These are phyloP conservation scores for Amia ocellicauda DNA, from an alignment of 2,113 vertebrate species.

Conservation along the genomic window DNA sequence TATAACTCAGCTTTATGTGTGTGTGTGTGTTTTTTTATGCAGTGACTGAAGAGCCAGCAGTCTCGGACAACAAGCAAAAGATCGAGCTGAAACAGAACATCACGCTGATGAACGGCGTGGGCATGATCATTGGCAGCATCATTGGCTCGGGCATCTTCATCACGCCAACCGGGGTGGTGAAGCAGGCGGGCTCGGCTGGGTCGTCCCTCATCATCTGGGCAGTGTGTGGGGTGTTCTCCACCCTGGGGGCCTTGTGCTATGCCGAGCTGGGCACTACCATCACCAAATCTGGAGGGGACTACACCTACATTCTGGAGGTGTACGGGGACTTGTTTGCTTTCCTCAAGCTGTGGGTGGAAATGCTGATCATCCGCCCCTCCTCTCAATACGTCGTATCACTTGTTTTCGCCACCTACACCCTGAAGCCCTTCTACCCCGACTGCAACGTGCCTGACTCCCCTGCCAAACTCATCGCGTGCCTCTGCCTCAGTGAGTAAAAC, in stretches of 20 bases:
- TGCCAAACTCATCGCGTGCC: slow-evolving; percentile 62
- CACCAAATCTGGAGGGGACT: slow-evolving; percentile 64
- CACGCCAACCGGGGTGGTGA: slow-evolving; percentile 60
- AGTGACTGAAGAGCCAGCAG: background rate
- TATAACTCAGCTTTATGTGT: background rate
- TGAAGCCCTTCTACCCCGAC: slow-evolving; percentile 62
- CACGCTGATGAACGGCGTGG: slow-evolving; percentile 64
- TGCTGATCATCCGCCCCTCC: slow-evolving; percentile 68
- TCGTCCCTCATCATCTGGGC: slow-evolving; percentile 63
- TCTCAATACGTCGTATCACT: slow-evolving; percentile 68
- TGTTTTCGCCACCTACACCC: slow-evolving; percentile 66
- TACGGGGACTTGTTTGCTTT: slow-evolving; percentile 64
- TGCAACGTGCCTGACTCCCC: slow-evolving; percentile 53
- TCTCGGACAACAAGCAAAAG: slow-evolving; percentile 39
- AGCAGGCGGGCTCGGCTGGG: slow-evolving; percentile 58
- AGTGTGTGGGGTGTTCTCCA: slow-evolving; percentile 58
- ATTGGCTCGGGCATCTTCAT: slow-evolving; percentile 68
- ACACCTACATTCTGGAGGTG: slow-evolving; percentile 66
- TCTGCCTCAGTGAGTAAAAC: slow-evolving; percentile 62
- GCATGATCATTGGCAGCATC: slow-evolving; percentile 69
- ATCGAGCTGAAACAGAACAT: slow-evolving; percentile 63
- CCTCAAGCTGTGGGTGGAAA: slow-evolving; percentile 67
- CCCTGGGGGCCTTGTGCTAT: slow-evolving; percentile 67
- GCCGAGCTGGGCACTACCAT: slow-evolving; percentile 68
- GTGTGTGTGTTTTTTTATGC: background rate